Evolutionary conservation across 1,140 invertebrate genomes (phyloP).

Genomic region (Leptinotarsa undecemlineata): DNA sequence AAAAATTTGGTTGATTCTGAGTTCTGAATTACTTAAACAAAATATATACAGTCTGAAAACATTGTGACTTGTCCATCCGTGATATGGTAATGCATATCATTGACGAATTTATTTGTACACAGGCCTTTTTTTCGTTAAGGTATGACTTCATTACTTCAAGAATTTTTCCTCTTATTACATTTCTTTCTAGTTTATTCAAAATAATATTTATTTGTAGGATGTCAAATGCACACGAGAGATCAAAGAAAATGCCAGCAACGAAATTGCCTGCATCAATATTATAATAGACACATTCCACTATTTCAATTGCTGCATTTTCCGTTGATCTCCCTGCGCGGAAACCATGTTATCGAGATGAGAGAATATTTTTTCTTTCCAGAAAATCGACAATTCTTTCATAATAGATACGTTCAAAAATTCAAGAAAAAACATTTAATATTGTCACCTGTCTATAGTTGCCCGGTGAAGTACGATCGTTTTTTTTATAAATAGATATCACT

Average conservation of each 20-base stretch:
- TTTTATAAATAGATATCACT: background rate
- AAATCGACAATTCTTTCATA: background rate
- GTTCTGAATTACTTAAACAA: no score
- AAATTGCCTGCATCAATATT: no score
- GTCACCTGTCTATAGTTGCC: background rate
- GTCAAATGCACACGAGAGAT: no score
- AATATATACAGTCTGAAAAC: no score
- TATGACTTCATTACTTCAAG: background rate
- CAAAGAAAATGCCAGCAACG: no score
- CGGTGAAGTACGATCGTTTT: background rate
- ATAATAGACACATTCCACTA: no score
- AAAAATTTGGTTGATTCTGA: no score
- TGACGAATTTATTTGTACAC: slow-evolving; percentile 9
- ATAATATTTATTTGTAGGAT: background rate
- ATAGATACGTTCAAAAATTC: background rate
- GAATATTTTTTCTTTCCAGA: background rate
- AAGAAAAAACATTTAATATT: background rate
- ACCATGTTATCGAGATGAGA: background rate
- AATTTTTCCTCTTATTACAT: background rate
- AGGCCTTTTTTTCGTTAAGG: background rate
- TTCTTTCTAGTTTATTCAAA: background rate
- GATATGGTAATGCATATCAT: no score
- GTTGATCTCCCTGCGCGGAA: background rate
- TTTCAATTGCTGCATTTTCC: background rate
- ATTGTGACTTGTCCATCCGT: no score